Base-by-base conservation (phyloP, 2,113 vertebrate genomes). In the Illadopsis cleaveri region DNA sequence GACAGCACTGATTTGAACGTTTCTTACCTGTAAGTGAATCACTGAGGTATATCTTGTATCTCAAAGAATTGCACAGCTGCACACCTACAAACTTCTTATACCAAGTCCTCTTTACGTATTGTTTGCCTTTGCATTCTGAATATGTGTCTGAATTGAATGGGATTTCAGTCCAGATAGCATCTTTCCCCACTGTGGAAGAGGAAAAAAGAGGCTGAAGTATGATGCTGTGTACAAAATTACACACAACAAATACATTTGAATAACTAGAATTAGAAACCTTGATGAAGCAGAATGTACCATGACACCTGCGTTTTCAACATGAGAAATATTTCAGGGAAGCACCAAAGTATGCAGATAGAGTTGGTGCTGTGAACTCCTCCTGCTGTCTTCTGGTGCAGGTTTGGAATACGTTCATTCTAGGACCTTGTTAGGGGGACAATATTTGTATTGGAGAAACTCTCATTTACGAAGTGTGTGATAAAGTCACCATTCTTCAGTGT, bases 1-100 rank as follows among this genome's bases (percentile, higher is more conserved):
- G 47, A 61, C 17, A 37, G 31, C 31, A 16, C 3, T 27, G 75
- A 37, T 51, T 30, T 82, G 37, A 95, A 72, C 27, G 28, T 68
- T 62, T 42, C 98, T 98, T 98, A 99, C 99, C 99, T 97, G 97
- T 98, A 70, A 99, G 99, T 17, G 99, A 98, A 94, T 99, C 99
- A 30, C 99, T 99, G 96, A 99, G 98, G 94, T 99, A 99, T 98
- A 99, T 99, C 97, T 99, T 99, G 96, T 99, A 99, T 98, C 99
- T 98, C 90, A 99, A 97, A 9, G 99, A 99, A 96, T 99, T 99
- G 96, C 99, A 99, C n/a, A 99, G 98, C 96, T 99, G 99, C 90
- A 99, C 99, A 17, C 99, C 99, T 33, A 99, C 99, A 92, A 99
- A 99, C 94, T 99, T 99, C 90, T 99, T 98, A 95, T 99, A 99